Percentiles rank a stretch among this genome's conserved stretches.
phyloP scores from a whole-genome alignment of 1,140 invertebrate genomes.

The Zaprionus kolodkinae region DNA sequence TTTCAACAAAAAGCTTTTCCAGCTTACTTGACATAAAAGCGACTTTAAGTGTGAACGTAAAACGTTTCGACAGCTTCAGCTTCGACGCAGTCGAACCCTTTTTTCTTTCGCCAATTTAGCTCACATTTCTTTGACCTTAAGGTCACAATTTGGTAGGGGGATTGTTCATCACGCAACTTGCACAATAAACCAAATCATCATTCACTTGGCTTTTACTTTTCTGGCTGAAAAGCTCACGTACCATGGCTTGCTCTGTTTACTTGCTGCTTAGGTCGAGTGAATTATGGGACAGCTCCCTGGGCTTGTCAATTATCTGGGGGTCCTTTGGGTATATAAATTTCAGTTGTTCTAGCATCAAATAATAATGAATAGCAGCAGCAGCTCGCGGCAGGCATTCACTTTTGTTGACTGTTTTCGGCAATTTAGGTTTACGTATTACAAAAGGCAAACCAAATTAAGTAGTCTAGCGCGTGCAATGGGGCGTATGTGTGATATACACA shows the following conservation, averaged over 20 bases:
- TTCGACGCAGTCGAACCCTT: constrained; percentile 14
- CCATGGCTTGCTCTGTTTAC: constrained; percentile 9
- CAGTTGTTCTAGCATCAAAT: constrained; percentile 47
- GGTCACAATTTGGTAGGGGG: constrained; percentile 15
- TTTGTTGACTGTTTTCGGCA: not conserved
- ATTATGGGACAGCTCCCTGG: constrained; percentile 31
- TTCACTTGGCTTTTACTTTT: constrained; percentile 12
- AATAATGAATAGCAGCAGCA: constrained; percentile 41
- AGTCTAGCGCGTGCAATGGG: constrained; percentile 36
- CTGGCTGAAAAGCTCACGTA: not conserved
- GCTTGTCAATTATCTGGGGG: constrained; percentile 47
- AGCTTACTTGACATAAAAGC: constrained; percentile 13
- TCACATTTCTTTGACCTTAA: constrained; percentile 32
- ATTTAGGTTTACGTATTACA: constrained; percentile 23
- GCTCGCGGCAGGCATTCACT: constrained; percentile 35
- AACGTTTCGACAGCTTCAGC: constrained; percentile 33
- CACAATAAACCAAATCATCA: constrained; percentile 44
- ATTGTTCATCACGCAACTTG: constrained; percentile 20
- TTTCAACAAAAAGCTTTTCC: not conserved
- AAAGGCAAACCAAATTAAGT: constrained; percentile 39
- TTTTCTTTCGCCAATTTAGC: constrained; percentile 25
- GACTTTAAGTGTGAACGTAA: constrained; percentile 11
- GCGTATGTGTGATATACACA: constrained; percentile 29
- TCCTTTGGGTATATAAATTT: constrained; percentile 45
- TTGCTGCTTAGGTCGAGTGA: constrained; percentile 16